Evolutionary conservation across 1,140 invertebrate species (phyloP).

Genomic region (Brachionus angularis): DNA sequence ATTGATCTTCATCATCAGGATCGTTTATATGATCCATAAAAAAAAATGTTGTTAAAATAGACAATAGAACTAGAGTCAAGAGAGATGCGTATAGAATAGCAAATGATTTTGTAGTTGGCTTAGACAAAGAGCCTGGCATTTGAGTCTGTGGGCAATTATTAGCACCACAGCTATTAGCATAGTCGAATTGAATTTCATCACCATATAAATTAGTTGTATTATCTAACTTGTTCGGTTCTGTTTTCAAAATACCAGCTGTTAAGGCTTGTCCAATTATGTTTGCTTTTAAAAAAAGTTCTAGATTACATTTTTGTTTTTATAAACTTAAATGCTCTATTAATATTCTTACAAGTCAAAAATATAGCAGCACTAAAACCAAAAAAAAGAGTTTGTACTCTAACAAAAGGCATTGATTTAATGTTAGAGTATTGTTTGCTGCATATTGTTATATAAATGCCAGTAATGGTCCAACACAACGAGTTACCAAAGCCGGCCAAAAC

Average conservation of each 20-base stretch:
- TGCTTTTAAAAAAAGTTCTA: no score
- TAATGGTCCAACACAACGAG: conserved; percentile 9
- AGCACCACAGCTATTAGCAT: background rate
- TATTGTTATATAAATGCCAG: conserved; percentile 27
- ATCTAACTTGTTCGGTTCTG: no score
- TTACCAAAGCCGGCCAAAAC: conserved; percentile 34
- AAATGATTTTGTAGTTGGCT: conserved; percentile 4
- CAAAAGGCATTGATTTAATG: background rate
- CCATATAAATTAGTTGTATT: no score
- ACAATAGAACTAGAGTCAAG: background rate
- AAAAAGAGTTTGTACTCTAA: background rate
- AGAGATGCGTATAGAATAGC: background rate
- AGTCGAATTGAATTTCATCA: conserved; percentile 28
- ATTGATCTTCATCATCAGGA: conserved; percentile 8
- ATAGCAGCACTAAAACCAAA: conserved; percentile 12
- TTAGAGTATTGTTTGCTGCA: conserved; percentile 25
- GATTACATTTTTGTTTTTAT: no score
- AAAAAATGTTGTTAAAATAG: conserved; percentile 14
- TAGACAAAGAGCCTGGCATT: background rate
- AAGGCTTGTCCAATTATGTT: no score
- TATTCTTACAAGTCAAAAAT: conserved; percentile 28
- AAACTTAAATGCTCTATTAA: no score
- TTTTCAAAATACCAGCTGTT: no score
- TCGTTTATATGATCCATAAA: conserved; percentile 19
- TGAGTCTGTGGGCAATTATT: conserved; percentile 21